Evolutionary conservation across 2,797 vertebrate genomes (phyloP), one percentile per base, ranked within the genome.

Genomic region (Scarus forsteni): DNA sequence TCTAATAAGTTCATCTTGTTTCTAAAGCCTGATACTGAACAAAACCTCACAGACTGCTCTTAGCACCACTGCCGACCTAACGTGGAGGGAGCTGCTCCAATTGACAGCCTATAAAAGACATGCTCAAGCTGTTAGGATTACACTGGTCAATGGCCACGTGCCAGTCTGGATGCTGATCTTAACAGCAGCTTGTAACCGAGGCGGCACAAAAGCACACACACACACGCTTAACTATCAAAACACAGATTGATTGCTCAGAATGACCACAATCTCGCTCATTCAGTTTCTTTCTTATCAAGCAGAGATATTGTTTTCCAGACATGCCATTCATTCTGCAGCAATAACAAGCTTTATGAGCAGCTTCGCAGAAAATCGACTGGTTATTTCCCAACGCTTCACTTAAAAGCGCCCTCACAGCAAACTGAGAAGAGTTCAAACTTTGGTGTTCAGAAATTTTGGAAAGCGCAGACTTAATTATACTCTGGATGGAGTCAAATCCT

Each of bases 71-170:
- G 57, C 45, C 61, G 55, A 77, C 70, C 40, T 66, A 66, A 39
- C 42, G 56, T 7, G 43, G 18, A 10, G n/a, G 48, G 18, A 59
- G 18, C 13, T 44, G 44, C 55, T 70, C 36, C 52, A 49, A 34
- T 60, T 9, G 0, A 66, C 54, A 59, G 35, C 64, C 10, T 42
- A 56, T 46, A 59, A 46, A 44, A 53, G 27, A 75, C 13, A 49
- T 58, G 18, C 60, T 74, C 66, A 79, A 57, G 64, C 60, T 81
- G 70, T 74, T 46, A 38, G 51, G 50, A 52, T 65, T 59, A 80
- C 39, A 60, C 46, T 58, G 60, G 62, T 73, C 77, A 69, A 1
- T 63, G 64, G 64, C 49, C 40, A 44, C 1, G 19, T 55, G 52
- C 45, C 69, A 60, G 46, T 64, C 65, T 67, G 70, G 45, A 56